phyloP scores from a whole-genome alignment of 2,113 vertebrate species.

The Hiodon alosoides region DNA sequence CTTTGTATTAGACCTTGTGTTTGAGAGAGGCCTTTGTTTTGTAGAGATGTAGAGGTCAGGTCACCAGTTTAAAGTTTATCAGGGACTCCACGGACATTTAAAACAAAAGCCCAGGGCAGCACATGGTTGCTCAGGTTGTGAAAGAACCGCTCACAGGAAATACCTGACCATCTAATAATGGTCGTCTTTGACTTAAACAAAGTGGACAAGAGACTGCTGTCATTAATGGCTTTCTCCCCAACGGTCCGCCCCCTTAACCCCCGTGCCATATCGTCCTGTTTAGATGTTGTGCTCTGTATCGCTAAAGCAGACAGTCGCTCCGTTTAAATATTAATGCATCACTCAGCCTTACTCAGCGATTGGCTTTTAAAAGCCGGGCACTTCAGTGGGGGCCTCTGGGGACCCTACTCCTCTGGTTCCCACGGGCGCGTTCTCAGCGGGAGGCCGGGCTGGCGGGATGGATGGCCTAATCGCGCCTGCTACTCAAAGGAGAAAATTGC shows the following conservation, averaged over 20 bases:
- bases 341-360: conserved; percentile 46
- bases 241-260: conserved; percentile 17
- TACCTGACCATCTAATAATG: background rate
- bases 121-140: background rate
- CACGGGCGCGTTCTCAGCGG: background rate
- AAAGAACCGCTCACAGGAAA: conserved; percentile 4
- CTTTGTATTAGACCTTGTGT: background rate
- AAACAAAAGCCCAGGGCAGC: conserved; percentile 4
- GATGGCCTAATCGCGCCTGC: background rate
- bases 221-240: conserved; percentile 43
- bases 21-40: conserved; percentile 8
- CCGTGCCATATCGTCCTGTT: conserved; percentile 16
- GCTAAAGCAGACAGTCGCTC: conserved; percentile 50
- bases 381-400: conserved; percentile 20
- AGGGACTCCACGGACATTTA: background rate
- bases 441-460: background rate
- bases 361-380: conserved; percentile 33
- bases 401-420: background rate
- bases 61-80: background rate
- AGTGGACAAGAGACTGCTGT: conserved; percentile 36
- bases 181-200: conserved; percentile 35
- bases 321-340: conserved; percentile 75
- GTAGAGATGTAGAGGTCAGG: background rate
- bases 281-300: conserved; percentile 24
- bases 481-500: conserved; percentile 28